Evolutionary conservation across 2,888 invertebrate genomes (phyloP), one percentile per base, ranked within the genome.

Genomic region (Corbicula japonica): DNA sequence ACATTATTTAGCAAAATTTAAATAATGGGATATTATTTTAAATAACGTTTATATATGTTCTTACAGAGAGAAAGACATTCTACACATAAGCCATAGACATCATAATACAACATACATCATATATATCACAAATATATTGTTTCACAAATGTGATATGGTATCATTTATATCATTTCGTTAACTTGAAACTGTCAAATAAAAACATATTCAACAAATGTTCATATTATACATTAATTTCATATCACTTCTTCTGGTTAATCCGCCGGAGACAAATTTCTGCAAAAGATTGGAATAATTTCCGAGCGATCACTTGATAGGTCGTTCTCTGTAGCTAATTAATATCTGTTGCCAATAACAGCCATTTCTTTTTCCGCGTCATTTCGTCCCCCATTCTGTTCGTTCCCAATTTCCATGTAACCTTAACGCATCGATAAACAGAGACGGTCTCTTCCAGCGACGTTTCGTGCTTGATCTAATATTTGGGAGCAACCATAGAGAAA

Each of bases 321-420:
- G 48, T 50, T 32, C 41, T 30, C 75, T 60, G 76, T 76, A 72
- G 72, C 80, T 72, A 75, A 72, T 54, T 76, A 75, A 62, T 76
- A 80, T 80, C 70, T 80, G 80, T 80, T 80, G 80, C 80, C 80
- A 80, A 71, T 66, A 66, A 56, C 80, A 80, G 75, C 68, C 71
- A 66, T 71, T 72, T 62, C 54, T 66, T 32, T 35, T 68, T 65
- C 60, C 72, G 80, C 68, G 38, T 80, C 80, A 80, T 80, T 80
- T 72, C 71, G 66, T 66, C 38, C 52, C 18, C 12, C 54, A 41
- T 66, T 54, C 41, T 35, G 38, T 32, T 69, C 35, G 52, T 58
- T 50, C 58, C 54, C 54, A 34, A 60, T 35, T 71, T 50, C 78
- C 73, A 70, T 78, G 78, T 78, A 73, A 74, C 78, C 52, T 78